These are phyloP conservation scores for Dendrolimus houi DNA, from an alignment of 2,888 invertebrate genomes.

Conservation along the genomic window DNA sequence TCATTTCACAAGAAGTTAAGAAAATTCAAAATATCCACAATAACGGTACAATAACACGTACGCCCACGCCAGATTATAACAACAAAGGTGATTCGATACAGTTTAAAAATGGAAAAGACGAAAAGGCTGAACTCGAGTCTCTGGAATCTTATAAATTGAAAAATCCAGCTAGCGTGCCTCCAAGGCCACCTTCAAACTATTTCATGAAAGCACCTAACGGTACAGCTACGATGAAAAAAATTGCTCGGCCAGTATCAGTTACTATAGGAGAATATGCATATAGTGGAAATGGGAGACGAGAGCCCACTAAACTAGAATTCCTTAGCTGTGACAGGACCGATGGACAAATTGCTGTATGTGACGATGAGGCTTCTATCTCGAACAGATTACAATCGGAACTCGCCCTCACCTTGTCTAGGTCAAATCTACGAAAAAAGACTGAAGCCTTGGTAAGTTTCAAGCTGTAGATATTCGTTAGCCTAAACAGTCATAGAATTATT, in stretches of 20 bases:
- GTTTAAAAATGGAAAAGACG: slow-evolving; percentile 51
- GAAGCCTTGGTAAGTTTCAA: slow-evolving; percentile 76
- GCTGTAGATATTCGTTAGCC: background rate
- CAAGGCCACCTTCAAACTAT: slow-evolving; percentile 82
- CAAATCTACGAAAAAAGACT: slow-evolving; percentile 84
- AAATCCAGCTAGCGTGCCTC: slow-evolving; percentile 76
- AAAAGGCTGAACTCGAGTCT: slow-evolving; percentile 84
- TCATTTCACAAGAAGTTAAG: slow-evolving; percentile 21
- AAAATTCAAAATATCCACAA: slow-evolving; percentile 23
- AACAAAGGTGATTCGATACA: slow-evolving; percentile 35
- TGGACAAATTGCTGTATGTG: slow-evolving; percentile 39
- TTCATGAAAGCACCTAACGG: slow-evolving; percentile 77
- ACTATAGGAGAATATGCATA: slow-evolving; percentile 83
- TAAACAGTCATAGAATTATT: no score
- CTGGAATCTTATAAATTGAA: slow-evolving; percentile 84
- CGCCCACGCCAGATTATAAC: slow-evolving; percentile 61
- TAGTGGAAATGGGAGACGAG: slow-evolving; percentile 70
- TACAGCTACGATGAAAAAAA: slow-evolving; percentile 75
- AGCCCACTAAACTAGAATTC: slow-evolving; percentile 85
- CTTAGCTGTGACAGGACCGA: slow-evolving; percentile 66
- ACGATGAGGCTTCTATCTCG: slow-evolving; percentile 69
- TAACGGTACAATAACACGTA: slow-evolving; percentile 47
- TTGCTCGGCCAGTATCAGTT: slow-evolving; percentile 78
- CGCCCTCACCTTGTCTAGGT: slow-evolving; percentile 84
- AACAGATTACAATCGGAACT: slow-evolving; percentile 84